Evolutionary conservation across 2,888 invertebrate genomes (phyloP), one percentile per base, ranked within the genome.

Genomic region (Drosophila atroscutellata): DNA sequence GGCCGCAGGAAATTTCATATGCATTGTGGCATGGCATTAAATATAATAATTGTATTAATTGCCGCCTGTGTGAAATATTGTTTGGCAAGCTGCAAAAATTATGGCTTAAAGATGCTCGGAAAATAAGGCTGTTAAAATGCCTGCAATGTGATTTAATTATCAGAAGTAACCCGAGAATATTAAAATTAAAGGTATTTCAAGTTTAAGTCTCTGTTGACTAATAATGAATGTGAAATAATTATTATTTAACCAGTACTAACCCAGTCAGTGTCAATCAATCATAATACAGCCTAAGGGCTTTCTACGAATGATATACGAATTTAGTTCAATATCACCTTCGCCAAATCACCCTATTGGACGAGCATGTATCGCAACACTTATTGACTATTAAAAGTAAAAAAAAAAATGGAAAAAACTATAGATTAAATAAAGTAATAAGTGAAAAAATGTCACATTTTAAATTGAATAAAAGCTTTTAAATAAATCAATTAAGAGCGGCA

Each of bases 31-130:
- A 42, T 49, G 61, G 70, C 75, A 83, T 89, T 81, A 70, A 83
- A 81, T 84, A 77, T 70, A 77, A 86, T 86, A 86, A 89, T 84
- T 89, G 80, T 78, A 81, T 86, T 86, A 86, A 86, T 89, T 86
- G 86, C 74, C 59, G 50, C 52, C 51, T 26, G 69, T 51, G 50
- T 50, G 67, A 75, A 75, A 65, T 49, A 63, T 52, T 68, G 52
- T 42, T 24, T 52, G 75, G 37, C 26, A 71, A 72, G 36, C 51
- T 39, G 49, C 36, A 30, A 18, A 69, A 32, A 37, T 47, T 18
- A 37, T 58, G 36, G 13, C 34, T 52, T 32, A 36, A 51, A 64
- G 39, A 60, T 28, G 52, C 30, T 7, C 2, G 18, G 9, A 37
- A n/a, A 37, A 18, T 26, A 3, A 15, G 18, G 34, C 28, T n/a